A percentile compares a stretch with the other conserved stretches of the same genome.
Evolutionary conservation across 1,140 invertebrate genomes (phyloP).

Genomic region (Drosophila chauvacae): DNA sequence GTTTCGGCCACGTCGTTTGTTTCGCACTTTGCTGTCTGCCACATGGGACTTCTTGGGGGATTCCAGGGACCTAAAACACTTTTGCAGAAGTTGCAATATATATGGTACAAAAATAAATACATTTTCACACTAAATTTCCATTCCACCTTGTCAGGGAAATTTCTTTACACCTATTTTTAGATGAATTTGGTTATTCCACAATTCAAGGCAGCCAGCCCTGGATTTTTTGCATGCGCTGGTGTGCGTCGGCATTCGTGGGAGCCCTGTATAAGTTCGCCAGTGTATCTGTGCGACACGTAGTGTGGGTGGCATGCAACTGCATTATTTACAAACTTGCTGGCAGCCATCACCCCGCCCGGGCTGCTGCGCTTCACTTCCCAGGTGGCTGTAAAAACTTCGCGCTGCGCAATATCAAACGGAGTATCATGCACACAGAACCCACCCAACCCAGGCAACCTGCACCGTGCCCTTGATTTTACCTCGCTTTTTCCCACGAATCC

Average conservation of each 20-base stretch:
- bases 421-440: slow-evolving; percentile 14
- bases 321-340: slow-evolving; percentile 74
- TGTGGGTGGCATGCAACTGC: slow-evolving; percentile 45
- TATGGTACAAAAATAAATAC: neutral
- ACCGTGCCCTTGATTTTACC: slow-evolving; percentile 8
- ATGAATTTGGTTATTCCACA: neutral
- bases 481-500: neutral
- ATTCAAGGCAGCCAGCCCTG: neutral
- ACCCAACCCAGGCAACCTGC: neutral
- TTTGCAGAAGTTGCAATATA: neutral
- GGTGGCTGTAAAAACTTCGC: slow-evolving; percentile 53
- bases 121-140: neutral
- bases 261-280: neutral
- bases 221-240: neutral
- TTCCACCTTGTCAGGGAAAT: neutral
- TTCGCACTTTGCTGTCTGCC: slow-evolving; percentile 70
- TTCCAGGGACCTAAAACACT: neutral
- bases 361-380: slow-evolving; percentile 25
- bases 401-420: slow-evolving; percentile 38
- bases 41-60: slow-evolving; percentile 22
- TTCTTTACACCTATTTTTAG: neutral
- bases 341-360: slow-evolving; percentile 28
- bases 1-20: slow-evolving; percentile 67
- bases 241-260: neutral
- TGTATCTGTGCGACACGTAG: slow-evolving; percentile 5